Evolutionary conservation across 1,140 invertebrate species (phyloP).

Genomic region (Cyclina sinensis): DNA sequence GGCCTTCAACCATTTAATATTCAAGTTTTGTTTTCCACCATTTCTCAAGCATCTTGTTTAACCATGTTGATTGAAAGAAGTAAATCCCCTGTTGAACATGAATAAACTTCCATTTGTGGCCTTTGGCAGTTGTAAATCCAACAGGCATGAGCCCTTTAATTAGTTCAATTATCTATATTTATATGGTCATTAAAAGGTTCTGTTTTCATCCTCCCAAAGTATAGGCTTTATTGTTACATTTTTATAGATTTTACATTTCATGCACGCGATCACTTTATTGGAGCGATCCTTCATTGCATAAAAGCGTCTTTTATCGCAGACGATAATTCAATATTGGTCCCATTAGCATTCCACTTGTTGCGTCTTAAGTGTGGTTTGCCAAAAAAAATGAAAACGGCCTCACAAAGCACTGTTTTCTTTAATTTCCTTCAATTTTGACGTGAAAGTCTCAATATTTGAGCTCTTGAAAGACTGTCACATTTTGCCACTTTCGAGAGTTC

Average conservation of each 20-base stretch:
- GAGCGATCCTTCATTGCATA: constrained; percentile 33
- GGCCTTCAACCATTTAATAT: constrained; percentile 23
- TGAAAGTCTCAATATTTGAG: constrained; percentile 24
- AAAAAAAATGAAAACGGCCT: constrained; percentile 27
- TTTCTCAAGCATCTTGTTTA: neutral
- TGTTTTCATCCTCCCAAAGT: constrained; percentile 3
- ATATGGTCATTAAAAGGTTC: constrained; percentile 51
- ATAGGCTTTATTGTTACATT: constrained; percentile 43
- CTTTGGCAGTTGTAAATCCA: constrained; percentile 23
- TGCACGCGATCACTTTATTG: constrained; percentile 29
- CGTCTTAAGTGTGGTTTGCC: neutral
- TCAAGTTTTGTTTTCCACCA: neutral
- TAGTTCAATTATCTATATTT: constrained; percentile 45
- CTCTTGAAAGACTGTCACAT: neutral
- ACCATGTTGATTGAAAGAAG: constrained; percentile 21
- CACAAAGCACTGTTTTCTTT: constrained; percentile 23
- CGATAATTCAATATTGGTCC: constrained; percentile 42
- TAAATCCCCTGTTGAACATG: constrained; percentile 33
- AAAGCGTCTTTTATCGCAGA: constrained; percentile 36
- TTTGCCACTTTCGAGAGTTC: constrained; percentile 25
- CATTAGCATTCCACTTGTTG: constrained; percentile 46
- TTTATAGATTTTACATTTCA: constrained; percentile 39
- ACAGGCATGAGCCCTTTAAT: constrained; percentile 23
- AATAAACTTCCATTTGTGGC: constrained; percentile 26
- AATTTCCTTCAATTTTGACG: constrained; percentile 14